Evolutionary conservation across 1,140 invertebrate genomes (phyloP).

Genomic region (Caenorhabditis remanei): DNA sequence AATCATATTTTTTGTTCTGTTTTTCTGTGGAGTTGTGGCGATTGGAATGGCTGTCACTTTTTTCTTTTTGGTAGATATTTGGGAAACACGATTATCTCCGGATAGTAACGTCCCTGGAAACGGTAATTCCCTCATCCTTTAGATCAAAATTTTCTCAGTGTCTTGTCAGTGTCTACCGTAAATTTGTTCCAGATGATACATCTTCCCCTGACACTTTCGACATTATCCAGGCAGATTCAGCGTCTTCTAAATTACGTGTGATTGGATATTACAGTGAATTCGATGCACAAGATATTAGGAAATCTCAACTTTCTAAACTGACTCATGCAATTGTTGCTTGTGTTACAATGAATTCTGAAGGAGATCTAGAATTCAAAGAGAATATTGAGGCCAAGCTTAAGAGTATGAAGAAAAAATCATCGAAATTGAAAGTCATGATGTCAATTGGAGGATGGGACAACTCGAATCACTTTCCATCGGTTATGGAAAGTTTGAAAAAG

Average conservation of each 20-base stretch:
- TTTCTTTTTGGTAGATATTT: no score
- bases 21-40: no score
- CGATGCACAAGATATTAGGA: neutral
- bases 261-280: neutral
- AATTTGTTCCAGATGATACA: no score
- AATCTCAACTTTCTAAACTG: neutral
- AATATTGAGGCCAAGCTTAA: neutral
- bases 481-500: neutral
- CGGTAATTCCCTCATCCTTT: no score
- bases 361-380: neutral
- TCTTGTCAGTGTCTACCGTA: no score
- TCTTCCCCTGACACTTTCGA: no score
- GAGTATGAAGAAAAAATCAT: neutral
- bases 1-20: no score
- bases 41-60: no score
- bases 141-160: no score
- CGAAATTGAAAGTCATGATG: neutral
- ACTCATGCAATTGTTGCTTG: constrained; percentile 19
- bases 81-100: no score
- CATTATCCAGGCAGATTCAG: neutral
- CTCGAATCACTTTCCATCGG: constrained; percentile 1
- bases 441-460: neutral
- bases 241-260: neutral
- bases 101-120: no score
- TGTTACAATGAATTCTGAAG: neutral